These are phyloP conservation scores for Habropoda laboriosa DNA, from an alignment of 1,140 invertebrate genomes.

Conservation along the genomic window DNA sequence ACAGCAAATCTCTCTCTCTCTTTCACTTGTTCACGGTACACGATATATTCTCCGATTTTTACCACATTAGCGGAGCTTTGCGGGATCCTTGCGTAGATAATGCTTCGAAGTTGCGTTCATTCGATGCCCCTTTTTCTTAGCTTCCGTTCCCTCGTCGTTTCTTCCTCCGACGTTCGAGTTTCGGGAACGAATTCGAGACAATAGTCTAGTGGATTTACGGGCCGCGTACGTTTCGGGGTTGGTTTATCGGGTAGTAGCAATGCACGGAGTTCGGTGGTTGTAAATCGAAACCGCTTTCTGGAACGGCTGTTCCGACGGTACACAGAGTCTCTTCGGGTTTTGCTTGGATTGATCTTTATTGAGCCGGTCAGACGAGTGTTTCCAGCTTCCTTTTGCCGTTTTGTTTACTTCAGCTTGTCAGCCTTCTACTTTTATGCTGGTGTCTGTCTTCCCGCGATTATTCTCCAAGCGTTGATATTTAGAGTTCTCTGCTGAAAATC, in stretches of 20 bases:
- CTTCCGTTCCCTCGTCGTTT: neutral
- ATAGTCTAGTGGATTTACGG: slow-evolving; percentile 23
- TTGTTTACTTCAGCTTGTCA: neutral
- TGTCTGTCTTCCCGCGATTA: neutral
- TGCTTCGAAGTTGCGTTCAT: no score
- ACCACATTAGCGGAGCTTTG: no score
- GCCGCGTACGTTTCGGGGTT: neutral
- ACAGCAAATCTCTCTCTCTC: no score
- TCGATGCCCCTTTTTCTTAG: neutral
- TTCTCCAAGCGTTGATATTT: no score
- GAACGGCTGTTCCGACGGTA: neutral
- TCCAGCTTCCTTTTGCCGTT: neutral
- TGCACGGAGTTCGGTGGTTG: slow-evolving; percentile 5
- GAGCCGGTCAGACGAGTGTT: neutral
- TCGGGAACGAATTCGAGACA: slow-evolving; percentile 5
- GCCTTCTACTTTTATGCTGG: no score
- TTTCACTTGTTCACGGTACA: no score
- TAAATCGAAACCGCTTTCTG: slow-evolving; percentile 27
- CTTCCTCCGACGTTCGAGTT: neutral
- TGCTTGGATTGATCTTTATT: slow-evolving; percentile 24
- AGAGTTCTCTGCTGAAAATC: no score
- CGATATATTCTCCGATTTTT: no score
- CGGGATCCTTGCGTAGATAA: neutral
- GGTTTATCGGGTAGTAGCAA: slow-evolving; percentile 27
- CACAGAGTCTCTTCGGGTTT: slow-evolving; percentile 4